Evolutionary conservation across 1,140 invertebrate species (phyloP).

Genomic region (Diabrotica undecimpunctata): DNA sequence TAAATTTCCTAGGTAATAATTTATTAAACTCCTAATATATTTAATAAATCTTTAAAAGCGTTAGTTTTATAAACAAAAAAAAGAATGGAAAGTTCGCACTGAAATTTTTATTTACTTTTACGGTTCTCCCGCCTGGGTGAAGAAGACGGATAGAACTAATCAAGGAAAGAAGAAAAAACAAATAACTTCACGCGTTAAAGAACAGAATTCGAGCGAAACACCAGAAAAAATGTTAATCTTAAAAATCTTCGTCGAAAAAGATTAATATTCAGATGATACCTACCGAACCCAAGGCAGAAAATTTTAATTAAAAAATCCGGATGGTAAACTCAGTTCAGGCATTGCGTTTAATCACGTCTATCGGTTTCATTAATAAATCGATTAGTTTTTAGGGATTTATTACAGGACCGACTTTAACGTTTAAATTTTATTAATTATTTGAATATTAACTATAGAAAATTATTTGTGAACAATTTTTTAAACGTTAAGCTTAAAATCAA

Average conservation of each 20-base stretch:
- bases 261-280: slow-evolving; percentile 2
- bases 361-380: slow-evolving; percentile 2
- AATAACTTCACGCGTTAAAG: slow-evolving; percentile 1
- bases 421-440: too few species aligned
- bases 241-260: background rate
- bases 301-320: slow-evolving; percentile 3
- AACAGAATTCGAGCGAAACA: slow-evolving; percentile 1
- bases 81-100: too few species aligned
- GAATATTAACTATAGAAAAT: too few species aligned
- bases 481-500: too few species aligned
- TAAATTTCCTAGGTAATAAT: too few species aligned
- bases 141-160: background rate
- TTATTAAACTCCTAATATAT: too few species aligned
- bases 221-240: slow-evolving; percentile 1
- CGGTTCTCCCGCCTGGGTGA: background rate
- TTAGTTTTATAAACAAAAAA: too few species aligned
- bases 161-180: background rate
- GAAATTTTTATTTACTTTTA: too few species aligned
- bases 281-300: background rate
- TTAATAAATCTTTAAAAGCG: too few species aligned
- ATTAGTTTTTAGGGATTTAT: background rate
- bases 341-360: background rate
- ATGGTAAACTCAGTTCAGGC: background rate
- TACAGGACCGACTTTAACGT: background rate
- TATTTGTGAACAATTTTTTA: too few species aligned